These are phyloP conservation scores for Reinhardtius hippoglossoides DNA, from an alignment of 2,113 vertebrate species.

Conservation along the genomic window DNA sequence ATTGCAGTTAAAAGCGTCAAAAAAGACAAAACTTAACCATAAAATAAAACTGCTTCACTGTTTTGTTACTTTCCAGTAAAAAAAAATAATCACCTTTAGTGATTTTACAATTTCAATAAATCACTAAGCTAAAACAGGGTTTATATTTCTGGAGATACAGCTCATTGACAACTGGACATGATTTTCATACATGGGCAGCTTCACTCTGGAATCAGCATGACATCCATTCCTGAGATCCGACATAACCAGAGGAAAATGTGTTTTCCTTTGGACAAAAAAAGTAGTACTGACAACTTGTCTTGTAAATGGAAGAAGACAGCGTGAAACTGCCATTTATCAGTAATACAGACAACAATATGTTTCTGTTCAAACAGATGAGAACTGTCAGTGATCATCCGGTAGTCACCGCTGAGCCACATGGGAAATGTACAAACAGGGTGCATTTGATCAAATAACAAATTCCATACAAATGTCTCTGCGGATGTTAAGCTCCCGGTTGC, in stretches of 20 bases:
- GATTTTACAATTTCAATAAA: background rate
- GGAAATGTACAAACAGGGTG: constrained; percentile 13
- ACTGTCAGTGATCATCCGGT: constrained; percentile 24
- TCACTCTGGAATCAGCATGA: constrained; percentile 17
- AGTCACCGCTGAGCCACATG: constrained; percentile 43
- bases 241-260: constrained; percentile 25
- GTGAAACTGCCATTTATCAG: constrained; percentile 46
- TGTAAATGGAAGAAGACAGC: constrained; percentile 36
- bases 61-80: too few relatives aligned
- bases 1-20: too few relatives aligned
- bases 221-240: constrained; percentile 36
- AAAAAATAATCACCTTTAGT: background rate
- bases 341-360: constrained; percentile 51
- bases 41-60: too few relatives aligned
- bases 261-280: constrained; percentile 27
- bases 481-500: constrained; percentile 47
- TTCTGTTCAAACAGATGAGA: constrained; percentile 56
- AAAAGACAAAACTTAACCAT: too few relatives aligned
- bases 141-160: background rate
- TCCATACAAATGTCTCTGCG: constrained; percentile 39
- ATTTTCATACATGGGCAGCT: constrained; percentile 1
- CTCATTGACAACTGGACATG: background rate
- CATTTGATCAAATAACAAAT: constrained; percentile 61
- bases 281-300: constrained; percentile 16
- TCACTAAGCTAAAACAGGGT: background rate